A percentile compares a stretch with the other conserved stretches of the same genome.
These are phyloP conservation scores for Scaptomyza graminum DNA, from an alignment of 1,140 invertebrate species.

Conservation along the genomic window DNA sequence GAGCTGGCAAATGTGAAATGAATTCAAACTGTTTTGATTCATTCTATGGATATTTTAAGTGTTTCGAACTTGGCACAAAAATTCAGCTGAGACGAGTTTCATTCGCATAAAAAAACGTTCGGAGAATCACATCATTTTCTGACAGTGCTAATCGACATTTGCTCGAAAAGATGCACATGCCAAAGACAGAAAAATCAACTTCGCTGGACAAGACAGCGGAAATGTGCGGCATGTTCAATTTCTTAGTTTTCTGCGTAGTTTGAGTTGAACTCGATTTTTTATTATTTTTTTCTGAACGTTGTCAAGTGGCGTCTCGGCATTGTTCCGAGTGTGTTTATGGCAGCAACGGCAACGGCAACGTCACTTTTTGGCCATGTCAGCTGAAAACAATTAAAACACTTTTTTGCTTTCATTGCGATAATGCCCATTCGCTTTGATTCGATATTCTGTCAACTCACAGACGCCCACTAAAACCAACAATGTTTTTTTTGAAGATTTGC, in stretches of 20 bases:
- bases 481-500: slow-evolving; percentile 61
- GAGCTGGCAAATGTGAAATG: slow-evolving; percentile 10
- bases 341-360: slow-evolving; percentile 11
- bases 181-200: slow-evolving; percentile 4
- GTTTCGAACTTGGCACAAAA: slow-evolving; percentile 8
- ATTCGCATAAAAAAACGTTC: not conserved
- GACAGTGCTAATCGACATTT: not conserved
- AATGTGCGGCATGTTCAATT: slow-evolving; percentile 36
- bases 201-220: slow-evolving; percentile 22
- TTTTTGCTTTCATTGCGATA: slow-evolving; percentile 44
- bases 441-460: slow-evolving; percentile 57
- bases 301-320: slow-evolving; percentile 30
- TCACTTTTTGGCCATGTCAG: slow-evolving; percentile 51
- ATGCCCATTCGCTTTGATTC: not conserved
- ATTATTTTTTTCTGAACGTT: not conserved
- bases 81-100: not conserved
- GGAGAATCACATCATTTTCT: not conserved
- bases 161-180: slow-evolving; percentile 19
- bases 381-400: slow-evolving; percentile 40
- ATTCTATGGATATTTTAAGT: slow-evolving; percentile 5
- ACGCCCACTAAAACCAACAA: slow-evolving; percentile 15
- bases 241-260: not conserved
- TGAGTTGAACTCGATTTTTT: no score
- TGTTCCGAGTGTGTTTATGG: slow-evolving; percentile 27
- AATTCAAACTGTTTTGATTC: slow-evolving; percentile 6